Evolutionary conservation across 2,888 invertebrate species (phyloP).

Genomic region (Romanomermis culicivorax): DNA sequence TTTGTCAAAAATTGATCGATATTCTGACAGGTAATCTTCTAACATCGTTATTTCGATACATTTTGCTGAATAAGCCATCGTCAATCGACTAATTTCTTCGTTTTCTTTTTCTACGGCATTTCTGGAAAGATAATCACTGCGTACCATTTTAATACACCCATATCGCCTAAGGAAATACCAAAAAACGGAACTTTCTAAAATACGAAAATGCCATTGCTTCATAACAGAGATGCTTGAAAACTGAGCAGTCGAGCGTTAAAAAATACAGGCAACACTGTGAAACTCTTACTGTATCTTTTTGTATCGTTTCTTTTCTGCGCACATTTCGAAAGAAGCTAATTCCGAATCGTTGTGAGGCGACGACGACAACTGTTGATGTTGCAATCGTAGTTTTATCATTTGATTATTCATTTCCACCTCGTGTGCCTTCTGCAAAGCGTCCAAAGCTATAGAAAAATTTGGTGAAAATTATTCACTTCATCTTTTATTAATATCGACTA

Average conservation of each 20-base stretch:
- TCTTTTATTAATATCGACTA: background rate
- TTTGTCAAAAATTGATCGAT: conserved; percentile 11
- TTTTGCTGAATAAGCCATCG: conserved; percentile 23
- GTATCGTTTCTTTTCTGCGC: background rate
- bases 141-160: background rate
- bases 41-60: conserved; percentile 25
- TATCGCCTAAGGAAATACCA: no score
- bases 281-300: no score
- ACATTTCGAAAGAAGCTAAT: background rate
- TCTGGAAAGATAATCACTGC: background rate
- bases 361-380: background rate
- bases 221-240: no score
- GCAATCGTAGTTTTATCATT: background rate
- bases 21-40: conserved; percentile 19
- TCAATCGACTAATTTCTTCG: conserved; percentile 20
- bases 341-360: background rate
- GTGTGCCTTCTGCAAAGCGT: conserved; percentile 23
- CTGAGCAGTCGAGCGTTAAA: no score
- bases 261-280: background rate
- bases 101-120: conserved; percentile 16
- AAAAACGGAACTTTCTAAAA: no score
- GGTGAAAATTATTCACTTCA: background rate
- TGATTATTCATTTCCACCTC: conserved; percentile 19
- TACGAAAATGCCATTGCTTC: no score
- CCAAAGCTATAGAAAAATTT: conserved; percentile 17